Evolutionary conservation across 2,113 vertebrate species (phyloP).

Genomic region (Lophochroa leadbeateri): DNA sequence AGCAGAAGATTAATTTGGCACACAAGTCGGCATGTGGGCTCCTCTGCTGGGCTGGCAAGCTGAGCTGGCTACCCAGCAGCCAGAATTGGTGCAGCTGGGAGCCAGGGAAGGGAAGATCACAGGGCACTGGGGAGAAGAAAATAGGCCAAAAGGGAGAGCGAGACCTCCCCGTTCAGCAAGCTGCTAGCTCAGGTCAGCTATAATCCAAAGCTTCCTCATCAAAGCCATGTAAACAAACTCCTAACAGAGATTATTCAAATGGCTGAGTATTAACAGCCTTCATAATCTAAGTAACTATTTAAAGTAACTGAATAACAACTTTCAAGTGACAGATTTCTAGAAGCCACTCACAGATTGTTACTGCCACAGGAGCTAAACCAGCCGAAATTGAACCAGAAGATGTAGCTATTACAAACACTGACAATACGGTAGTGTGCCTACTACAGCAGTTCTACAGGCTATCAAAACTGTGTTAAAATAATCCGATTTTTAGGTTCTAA

Average conservation of each 20-base stretch:
- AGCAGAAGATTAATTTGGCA: background rate
- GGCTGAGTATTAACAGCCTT: background rate
- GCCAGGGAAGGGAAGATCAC: background rate
- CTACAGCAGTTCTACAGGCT: background rate
- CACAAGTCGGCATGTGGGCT: rapidly evolving
- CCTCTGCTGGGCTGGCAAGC: background rate
- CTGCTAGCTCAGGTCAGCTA: background rate
- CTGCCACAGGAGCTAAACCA: background rate
- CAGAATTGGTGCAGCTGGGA: background rate
- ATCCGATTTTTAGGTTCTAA: background rate
- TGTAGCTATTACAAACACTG: background rate
- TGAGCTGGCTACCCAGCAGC: background rate
- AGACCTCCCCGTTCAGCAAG: background rate
- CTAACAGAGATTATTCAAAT: background rate
- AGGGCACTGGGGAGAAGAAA: background rate
- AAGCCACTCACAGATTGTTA: background rate
- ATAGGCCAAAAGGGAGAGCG: background rate
- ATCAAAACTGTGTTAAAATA: background rate
- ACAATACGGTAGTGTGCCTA: background rate
- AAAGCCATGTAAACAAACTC: background rate
- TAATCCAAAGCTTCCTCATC: background rate
- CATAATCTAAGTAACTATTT: background rate
- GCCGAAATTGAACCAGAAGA: background rate
- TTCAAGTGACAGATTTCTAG: background rate
- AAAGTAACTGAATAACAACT: background rate